Conservation (phyloP, 2,888 invertebrate genomes). For the Deilephila porcellus region DNA sequence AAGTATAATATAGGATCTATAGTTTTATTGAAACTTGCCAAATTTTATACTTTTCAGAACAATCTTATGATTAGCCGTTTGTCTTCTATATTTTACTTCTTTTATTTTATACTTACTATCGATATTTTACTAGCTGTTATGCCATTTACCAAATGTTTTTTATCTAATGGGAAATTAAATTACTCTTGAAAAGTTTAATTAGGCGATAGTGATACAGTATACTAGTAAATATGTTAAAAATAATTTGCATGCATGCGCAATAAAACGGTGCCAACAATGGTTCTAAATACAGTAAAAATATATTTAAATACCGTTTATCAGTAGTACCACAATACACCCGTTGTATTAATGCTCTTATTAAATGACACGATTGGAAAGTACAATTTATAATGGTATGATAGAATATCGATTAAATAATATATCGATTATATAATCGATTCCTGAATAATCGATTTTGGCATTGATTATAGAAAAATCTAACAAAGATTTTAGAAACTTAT, state of each 20-base stretch:
- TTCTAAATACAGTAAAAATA: background rate
- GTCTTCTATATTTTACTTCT: background rate
- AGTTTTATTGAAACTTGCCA: too few species aligned
- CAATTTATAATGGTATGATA: background rate
- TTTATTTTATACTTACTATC: background rate
- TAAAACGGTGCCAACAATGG: background rate
- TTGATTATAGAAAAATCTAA: too few species aligned
- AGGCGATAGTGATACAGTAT: background rate
- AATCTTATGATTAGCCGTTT: too few species aligned
- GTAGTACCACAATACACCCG: conserved; percentile 8
- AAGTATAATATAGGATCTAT: too few species aligned
- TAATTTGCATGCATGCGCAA: background rate
- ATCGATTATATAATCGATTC: too few species aligned
- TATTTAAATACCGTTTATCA: background rate
- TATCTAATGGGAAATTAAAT: background rate
- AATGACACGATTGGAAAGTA: background rate
- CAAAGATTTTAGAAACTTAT: too few species aligned
- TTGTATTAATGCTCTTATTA: background rate
- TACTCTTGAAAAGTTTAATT: background rate
- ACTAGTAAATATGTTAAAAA: background rate
- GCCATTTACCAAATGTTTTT: background rate
- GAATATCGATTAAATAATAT: too few species aligned
- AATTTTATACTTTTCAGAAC: too few species aligned
- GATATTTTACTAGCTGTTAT: background rate
- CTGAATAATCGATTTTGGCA: too few species aligned